Evolutionary conservation across 1,140 invertebrate genomes (phyloP).

Genomic region (Aphelinus atriplicis): DNA sequence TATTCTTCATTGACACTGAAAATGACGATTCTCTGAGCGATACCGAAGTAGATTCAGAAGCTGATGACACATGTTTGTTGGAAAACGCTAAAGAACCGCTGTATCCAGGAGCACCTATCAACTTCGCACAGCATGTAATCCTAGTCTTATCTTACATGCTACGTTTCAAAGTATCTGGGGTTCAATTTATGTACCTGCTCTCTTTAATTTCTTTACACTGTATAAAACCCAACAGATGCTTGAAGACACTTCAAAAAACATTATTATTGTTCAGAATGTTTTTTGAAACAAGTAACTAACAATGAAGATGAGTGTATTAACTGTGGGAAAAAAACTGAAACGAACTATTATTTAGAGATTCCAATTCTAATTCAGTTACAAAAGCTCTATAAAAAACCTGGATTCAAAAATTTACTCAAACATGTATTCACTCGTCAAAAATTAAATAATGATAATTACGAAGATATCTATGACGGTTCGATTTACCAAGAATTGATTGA

Average conservation of each 20-base stretch:
- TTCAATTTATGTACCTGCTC: constrained; percentile 22
- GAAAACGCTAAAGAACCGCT: constrained; percentile 22
- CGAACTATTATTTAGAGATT: neutral
- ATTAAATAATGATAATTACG: neutral
- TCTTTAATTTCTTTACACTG: constrained; percentile 25
- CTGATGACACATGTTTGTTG: neutral
- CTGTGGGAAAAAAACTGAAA: neutral
- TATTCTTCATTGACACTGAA: no score
- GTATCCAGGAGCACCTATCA: constrained; percentile 29
- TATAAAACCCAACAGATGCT: constrained; percentile 16
- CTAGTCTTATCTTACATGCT: constrained; percentile 18
- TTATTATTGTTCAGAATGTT: no score
- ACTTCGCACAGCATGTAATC: constrained; percentile 15
- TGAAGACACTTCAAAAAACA: neutral
- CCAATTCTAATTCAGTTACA: neutral
- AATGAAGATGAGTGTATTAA: neutral
- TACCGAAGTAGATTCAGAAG: no score
- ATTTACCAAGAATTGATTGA: constrained; percentile 30
- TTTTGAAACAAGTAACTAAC: no score
- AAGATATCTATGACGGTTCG: constrained; percentile 41
- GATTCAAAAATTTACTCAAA: neutral
- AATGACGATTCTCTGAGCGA: no score
- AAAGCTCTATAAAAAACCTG: neutral
- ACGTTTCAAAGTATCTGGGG: constrained; percentile 22
- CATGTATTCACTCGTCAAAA: neutral